These are phyloP conservation scores for Nettapus auritus DNA, from an alignment of 2,113 vertebrate genomes.

Conservation along the genomic window DNA sequence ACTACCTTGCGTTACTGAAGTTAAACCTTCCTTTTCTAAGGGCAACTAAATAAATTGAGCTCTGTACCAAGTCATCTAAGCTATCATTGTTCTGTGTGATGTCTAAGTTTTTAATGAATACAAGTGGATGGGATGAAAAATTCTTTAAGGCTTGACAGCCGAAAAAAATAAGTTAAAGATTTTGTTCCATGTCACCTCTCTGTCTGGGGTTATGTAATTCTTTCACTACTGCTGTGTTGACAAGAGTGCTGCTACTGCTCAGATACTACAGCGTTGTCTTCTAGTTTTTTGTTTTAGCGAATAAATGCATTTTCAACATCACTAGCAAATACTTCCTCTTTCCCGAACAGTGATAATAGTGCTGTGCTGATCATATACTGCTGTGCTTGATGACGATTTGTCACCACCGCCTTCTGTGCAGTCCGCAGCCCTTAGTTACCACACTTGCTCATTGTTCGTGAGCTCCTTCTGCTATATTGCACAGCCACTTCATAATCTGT, in stretches of 20 bases:
- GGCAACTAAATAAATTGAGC: not conserved
- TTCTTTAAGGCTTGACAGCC: not conserved
- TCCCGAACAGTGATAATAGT: not conserved
- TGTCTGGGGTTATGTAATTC: not conserved
- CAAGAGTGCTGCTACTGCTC: not conserved
- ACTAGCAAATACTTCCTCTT: not conserved
- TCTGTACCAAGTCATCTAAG: not conserved
- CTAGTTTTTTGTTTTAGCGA: not conserved
- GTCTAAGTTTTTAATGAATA: not conserved
- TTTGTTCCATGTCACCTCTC: not conserved
- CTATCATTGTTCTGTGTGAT: not conserved
- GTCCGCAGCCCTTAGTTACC: not conserved
- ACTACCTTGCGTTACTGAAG: not conserved
- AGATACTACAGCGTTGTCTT: not conserved
- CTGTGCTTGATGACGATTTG: not conserved
- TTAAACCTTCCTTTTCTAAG: not conserved
- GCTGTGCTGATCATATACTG: not conserved
- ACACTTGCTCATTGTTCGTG: not conserved
- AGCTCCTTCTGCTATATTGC: not conserved
- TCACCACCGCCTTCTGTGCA: not conserved
- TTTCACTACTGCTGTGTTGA: not conserved
- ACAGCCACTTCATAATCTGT: not conserved
- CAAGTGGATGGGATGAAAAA: not conserved
- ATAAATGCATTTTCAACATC: not conserved
- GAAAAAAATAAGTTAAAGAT: not conserved